Conservation (phyloP, 2,888 invertebrate genomes). For the Bombyx huttoni region DNA sequence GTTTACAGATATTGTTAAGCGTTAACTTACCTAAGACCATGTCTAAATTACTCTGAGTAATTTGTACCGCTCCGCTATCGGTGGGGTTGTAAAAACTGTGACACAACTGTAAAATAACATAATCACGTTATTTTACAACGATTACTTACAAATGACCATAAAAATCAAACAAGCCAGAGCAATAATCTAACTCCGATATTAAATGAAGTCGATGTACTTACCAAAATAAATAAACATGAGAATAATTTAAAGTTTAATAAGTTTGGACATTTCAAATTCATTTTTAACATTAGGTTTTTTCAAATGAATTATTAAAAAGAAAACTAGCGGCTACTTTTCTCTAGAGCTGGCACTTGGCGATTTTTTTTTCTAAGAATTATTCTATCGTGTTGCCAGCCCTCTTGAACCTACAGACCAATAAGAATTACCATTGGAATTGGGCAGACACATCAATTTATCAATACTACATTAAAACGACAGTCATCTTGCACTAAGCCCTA, state of each 20-base stretch:
- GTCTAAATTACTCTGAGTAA: slow-evolving; percentile 87
- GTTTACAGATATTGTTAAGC: neutral
- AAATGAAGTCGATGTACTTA: slow-evolving; percentile 23
- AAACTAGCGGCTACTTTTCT: slow-evolving; percentile 17
- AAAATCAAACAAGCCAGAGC: slow-evolving; percentile 40
- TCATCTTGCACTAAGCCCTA: too few species aligned
- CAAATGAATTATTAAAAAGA: slow-evolving; percentile 7
- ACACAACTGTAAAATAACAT: slow-evolving; percentile 62
- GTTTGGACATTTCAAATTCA: slow-evolving; percentile 30
- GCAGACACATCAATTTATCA: too few species aligned
- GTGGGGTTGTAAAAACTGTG: slow-evolving; percentile 81
- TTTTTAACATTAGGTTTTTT: slow-evolving; percentile 14
- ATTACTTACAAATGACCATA: slow-evolving; percentile 50
- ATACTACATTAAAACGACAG: too few species aligned
- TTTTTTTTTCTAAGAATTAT: neutral
- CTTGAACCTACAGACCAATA: neutral
- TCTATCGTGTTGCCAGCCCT: neutral
- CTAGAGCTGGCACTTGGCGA: slow-evolving; percentile 15
- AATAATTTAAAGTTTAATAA: slow-evolving; percentile 36
- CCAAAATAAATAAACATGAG: slow-evolving; percentile 42
- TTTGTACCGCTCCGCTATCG: slow-evolving; percentile 85
- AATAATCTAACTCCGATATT: slow-evolving; percentile 9
- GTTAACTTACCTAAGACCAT: slow-evolving; percentile 82
- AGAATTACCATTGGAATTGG: neutral
- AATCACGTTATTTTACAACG: slow-evolving; percentile 24